Evolutionary conservation across 1,140 invertebrate species (phyloP).

Genomic region (Hestina assimilis): DNA sequence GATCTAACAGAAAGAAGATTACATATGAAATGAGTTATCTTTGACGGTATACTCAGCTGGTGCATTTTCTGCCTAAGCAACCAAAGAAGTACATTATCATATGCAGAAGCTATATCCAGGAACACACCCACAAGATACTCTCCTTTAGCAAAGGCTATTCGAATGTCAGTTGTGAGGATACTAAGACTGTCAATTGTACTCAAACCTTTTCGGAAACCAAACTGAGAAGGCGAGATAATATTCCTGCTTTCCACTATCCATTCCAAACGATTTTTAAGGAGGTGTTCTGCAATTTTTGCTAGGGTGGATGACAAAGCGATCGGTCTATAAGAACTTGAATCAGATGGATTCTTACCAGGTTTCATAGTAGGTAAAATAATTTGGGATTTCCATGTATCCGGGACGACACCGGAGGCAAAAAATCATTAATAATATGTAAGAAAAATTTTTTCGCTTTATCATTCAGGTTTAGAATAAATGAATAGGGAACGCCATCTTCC

Average conservation of each 20-base stretch:
- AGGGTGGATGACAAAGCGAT: constrained; percentile 33
- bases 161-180: constrained; percentile 30
- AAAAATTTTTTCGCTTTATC: constrained; percentile 8
- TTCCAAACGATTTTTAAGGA: constrained; percentile 27
- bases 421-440: constrained; percentile 21
- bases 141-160: constrained; percentile 10
- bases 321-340: constrained; percentile 26
- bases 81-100: constrained; percentile 11
- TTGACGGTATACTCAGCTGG: constrained; percentile 1
- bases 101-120: constrained; percentile 6
- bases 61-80: constrained; percentile 2
- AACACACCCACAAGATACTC: constrained; percentile 24
- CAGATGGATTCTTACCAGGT: constrained; percentile 26
- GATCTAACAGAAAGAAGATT: constrained; percentile 4
- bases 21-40: constrained; percentile 9
- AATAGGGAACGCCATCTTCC: constrained; percentile 30
- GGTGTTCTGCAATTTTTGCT: constrained; percentile 29
- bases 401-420: constrained; percentile 9
- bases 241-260: constrained; percentile 23
- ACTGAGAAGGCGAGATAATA: constrained; percentile 20
- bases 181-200: constrained; percentile 28
- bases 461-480: constrained; percentile 23
- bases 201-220: constrained; percentile 28
- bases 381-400: constrained; percentile 30
- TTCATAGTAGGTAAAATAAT: constrained; percentile 38